Base-by-base conservation (phyloP, 2,888 invertebrate species). In the Apotomis capreana region DNA sequence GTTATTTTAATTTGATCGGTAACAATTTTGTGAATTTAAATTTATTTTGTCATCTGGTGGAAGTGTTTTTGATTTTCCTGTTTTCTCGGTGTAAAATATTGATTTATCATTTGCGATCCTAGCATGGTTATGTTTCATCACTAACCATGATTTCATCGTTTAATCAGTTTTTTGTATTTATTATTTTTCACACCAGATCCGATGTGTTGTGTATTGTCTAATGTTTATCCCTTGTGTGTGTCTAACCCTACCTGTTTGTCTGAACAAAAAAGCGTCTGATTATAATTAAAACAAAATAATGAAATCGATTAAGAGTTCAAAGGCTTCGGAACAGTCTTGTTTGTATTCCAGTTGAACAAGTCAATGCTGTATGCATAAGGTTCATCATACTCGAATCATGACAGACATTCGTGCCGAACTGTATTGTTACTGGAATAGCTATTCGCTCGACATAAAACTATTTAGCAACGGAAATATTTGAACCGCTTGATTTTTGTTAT, bases 141-240 rank as follows among this genome's bases (percentile, higher is more conserved):
- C 86, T 84, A 81, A 87, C 81, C 85, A 87, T 84, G 75, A 78
- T 77, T 78, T 77, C 78, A 83, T 81, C 84, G 86, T 85, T 79
- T 81, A 74, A 81, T 87, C 77, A 78, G 78, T 89, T 88, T 26
- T 84, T 86, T 81, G 77, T 83, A 79, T 82, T 80, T 86, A 83
- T 88, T 89, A 76, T 85, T 85, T 91, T 91, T 92, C 93, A 92
- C 94, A 92, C 93, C 94, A 93, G 93, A 94, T 92, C 91, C 90
- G 91, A 91, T 91, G 93, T 93, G 91, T 94, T 97, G 97, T 97
- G 97, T 97, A 96, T 96, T 96, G 96, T 97, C 96, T 96, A 96
- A 96, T 96, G 96, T 96, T 95, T 94, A 95, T 96, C 96, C 96
- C 94, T 96, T 96, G 96, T 97, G 97, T 97, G 96, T 96, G 96